Percentiles rank a stretch among this genome's conserved stretches.
phyloP scores from a whole-genome alignment of 2,113 vertebrate genomes.

The Chlorodrepanis virens region DNA sequence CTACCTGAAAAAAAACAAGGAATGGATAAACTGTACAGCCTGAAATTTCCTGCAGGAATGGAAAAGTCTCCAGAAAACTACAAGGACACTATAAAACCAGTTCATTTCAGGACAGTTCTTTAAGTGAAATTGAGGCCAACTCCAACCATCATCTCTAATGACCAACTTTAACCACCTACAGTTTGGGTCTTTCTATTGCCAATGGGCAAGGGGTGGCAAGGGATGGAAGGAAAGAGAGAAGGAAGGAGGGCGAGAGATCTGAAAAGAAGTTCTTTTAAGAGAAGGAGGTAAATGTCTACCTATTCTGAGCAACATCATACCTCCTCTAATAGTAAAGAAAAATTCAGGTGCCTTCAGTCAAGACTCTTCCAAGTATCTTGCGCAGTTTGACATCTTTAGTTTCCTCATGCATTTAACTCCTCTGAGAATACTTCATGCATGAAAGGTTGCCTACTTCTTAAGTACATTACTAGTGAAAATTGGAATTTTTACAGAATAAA shows the following conservation, averaged over 20 bases:
- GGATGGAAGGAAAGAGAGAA: not conserved
- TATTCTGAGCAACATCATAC: not conserved
- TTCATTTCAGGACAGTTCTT: not conserved
- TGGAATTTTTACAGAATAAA: not conserved
- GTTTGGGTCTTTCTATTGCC: not conserved
- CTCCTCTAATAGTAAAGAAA: not conserved
- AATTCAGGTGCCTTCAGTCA: not conserved
- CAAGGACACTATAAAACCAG: not conserved
- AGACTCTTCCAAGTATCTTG: not conserved
- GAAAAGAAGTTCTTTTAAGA: not conserved
- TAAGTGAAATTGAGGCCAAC: not conserved
- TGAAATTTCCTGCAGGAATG: not conserved
- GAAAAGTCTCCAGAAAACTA: not conserved
- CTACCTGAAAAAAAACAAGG: not conserved
- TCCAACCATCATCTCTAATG: not conserved
- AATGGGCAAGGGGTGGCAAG: accelerated
- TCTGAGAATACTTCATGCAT: not conserved
- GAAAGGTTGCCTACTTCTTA: not conserved
- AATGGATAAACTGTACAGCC: not conserved
- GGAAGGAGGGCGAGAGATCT: not conserved
- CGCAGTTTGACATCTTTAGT: not conserved
- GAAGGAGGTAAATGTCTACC: not conserved
- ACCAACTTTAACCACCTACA: accelerated
- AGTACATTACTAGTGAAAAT: not conserved
- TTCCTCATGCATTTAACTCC: not conserved